These are phyloP conservation scores for Pristionchus fissidentatus DNA, from an alignment of 2,888 invertebrate species.

Conservation along the genomic window DNA sequence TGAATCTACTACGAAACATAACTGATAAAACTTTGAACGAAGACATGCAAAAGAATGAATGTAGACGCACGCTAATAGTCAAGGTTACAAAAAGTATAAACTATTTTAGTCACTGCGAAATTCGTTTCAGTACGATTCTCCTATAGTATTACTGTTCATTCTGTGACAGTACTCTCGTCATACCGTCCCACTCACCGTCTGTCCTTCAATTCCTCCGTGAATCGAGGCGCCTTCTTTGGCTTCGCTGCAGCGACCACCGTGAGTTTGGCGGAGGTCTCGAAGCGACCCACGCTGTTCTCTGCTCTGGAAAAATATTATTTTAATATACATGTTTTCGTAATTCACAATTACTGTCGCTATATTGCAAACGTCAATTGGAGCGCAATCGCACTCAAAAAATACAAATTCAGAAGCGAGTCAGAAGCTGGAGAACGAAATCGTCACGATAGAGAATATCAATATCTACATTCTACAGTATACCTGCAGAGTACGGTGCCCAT, in stretches of 20 bases:
- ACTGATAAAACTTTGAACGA: too few relatives aligned
- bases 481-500: conserved; percentile 73
- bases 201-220: conserved; percentile 78
- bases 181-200: conserved; percentile 77
- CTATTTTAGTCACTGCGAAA: too few relatives aligned
- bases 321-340: background rate
- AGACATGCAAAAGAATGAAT: too few relatives aligned
- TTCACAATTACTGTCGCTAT: background rate
- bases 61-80: too few relatives aligned
- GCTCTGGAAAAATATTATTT: conserved; percentile 57
- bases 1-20: too few relatives aligned
- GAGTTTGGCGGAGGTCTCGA: conserved; percentile 73
- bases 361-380: background rate
- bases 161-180: too few relatives aligned
- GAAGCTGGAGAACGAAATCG: background rate
- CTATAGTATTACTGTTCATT: too few relatives aligned
- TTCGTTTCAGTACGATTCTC: too few relatives aligned
- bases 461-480: conserved; percentile 48
- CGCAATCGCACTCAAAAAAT: background rate
- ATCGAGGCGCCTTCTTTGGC: conserved; percentile 69
- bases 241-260: conserved; percentile 70
- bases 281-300: conserved; percentile 72
- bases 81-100: too few relatives aligned
- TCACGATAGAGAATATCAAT: background rate
- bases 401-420: background rate